A percentile compares a stretch with the other conserved stretches of the same genome.
Evolutionary conservation across 2,797 vertebrate genomes (phyloP).

Genomic region (Chaunax sp.): DNA sequence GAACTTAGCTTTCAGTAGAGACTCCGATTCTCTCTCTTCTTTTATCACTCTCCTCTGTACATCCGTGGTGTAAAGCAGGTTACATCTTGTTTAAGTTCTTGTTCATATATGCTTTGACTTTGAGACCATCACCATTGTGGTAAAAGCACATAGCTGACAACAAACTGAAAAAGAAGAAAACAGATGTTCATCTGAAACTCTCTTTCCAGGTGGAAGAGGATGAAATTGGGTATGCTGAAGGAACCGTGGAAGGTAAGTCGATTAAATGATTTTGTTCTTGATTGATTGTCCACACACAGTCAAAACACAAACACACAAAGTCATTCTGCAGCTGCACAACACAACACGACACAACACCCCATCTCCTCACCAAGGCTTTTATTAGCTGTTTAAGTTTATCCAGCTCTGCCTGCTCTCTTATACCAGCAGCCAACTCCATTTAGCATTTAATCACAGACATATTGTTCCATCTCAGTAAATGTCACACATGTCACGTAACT

Average conservation of each 20-base stretch:
- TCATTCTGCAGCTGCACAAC: too few species aligned
- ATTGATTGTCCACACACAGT: constrained; percentile 2
- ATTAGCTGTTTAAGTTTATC: not conserved
- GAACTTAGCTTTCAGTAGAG: too few species aligned
- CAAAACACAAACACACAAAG: not conserved
- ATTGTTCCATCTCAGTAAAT: constrained; percentile 47
- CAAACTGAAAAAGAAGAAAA: not conserved
- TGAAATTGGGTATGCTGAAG: constrained; percentile 80
- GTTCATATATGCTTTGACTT: not conserved
- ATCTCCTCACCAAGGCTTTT: not conserved
- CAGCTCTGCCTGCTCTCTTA: not conserved
- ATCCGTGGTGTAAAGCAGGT: too few species aligned
- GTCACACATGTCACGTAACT: constrained; percentile 41
- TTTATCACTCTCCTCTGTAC: too few species aligned
- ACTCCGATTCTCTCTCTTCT: too few species aligned
- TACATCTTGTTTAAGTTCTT: not conserved
- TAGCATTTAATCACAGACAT: constrained; percentile 33
- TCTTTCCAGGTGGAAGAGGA: constrained; percentile 84
- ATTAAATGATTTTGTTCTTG: not conserved
- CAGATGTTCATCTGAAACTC: constrained; percentile 10
- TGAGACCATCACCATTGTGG: not conserved
- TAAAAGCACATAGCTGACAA: not conserved
- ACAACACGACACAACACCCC: not conserved
- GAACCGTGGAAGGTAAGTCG: constrained; percentile 85
- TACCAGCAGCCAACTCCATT: constrained; percentile 27